Percentiles rank a stretch among this genome's conserved stretches.
Conservation (phyloP, 2,113 vertebrate genomes). For the Zeus faber region DNA sequence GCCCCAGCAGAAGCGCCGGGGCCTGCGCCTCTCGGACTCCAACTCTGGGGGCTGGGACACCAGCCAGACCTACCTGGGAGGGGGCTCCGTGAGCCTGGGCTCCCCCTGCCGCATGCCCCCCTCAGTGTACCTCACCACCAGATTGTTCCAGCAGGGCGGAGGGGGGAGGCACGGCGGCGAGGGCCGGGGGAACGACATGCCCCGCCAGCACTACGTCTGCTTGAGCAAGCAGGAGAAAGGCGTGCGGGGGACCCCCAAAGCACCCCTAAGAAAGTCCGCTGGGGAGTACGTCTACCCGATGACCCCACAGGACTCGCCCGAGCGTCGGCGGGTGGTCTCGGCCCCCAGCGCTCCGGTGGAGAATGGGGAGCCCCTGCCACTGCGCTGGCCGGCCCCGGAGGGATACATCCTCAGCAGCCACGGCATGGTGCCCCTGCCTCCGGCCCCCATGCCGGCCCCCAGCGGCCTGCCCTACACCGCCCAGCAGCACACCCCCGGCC, state of each 20-base stretch:
- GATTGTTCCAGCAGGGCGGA: constrained; percentile 71
- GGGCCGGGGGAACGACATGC: constrained; percentile 58
- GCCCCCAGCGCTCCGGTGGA: constrained; percentile 82
- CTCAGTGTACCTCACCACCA: constrained; percentile 77
- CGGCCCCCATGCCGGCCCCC: constrained; percentile 51
- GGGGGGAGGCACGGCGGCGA: constrained; percentile 56
- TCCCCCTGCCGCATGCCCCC: constrained; percentile 70
- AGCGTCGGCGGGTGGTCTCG: constrained; percentile 88
- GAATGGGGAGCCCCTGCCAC: constrained; percentile 72
- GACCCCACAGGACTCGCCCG: constrained; percentile 86
- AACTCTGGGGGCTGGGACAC: constrained; percentile 86
- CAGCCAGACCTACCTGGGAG: constrained; percentile 82
- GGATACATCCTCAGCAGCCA: constrained; percentile 87
- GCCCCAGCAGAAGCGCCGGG: constrained; percentile 88
- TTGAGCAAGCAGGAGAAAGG: constrained; percentile 75
- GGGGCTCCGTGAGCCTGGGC: constrained; percentile 65
- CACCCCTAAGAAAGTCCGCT: constrained; percentile 76
- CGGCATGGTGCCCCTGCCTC: constrained; percentile 64
- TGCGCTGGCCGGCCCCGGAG: constrained; percentile 82
- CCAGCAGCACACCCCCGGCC: constrained; percentile 58
- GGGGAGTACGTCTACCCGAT: constrained; percentile 82
- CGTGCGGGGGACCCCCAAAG: constrained; percentile 58
- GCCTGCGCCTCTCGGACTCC: constrained; percentile 78
- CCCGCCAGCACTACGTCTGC: constrained; percentile 77
- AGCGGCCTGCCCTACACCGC: constrained; percentile 66